phyloP scores from a whole-genome alignment of 2,797 vertebrate species.

The Phrynocephalus forsythii region DNA sequence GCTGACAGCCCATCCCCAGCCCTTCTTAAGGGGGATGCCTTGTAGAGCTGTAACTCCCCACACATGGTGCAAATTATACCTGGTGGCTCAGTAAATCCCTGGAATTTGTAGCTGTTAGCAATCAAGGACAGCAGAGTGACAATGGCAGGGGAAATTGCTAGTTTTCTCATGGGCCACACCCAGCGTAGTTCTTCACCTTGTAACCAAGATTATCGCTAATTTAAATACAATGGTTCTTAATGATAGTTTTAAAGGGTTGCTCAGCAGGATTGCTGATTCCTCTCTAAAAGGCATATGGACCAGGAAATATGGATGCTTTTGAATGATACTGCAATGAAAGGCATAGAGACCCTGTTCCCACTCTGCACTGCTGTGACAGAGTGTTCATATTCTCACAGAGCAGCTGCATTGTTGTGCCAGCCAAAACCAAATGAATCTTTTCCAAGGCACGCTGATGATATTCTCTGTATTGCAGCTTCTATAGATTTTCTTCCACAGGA shows the following conservation, averaged over 20 bases:
- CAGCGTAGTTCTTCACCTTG: constrained; percentile 68
- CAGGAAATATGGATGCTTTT: background rate
- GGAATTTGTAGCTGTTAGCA: constrained; percentile 68
- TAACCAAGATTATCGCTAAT: constrained; percentile 77
- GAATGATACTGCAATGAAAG: background rate
- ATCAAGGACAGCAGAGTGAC: constrained; percentile 68
- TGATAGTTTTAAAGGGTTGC: constrained; percentile 68
- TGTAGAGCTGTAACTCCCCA: constrained; percentile 63
- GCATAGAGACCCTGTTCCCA: background rate
- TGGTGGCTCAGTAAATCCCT: constrained; percentile 69
- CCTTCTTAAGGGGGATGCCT: constrained; percentile 52
- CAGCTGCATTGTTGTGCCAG: background rate
- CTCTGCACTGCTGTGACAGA: fast-evolving
- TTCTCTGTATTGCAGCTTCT: background rate
- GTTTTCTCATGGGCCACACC: constrained; percentile 73
- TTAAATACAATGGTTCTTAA: constrained; percentile 77
- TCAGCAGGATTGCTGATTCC: constrained; percentile 54
- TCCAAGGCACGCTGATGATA: background rate
- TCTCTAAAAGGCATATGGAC: constrained; percentile 41
- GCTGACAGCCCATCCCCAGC: constrained; percentile 60
- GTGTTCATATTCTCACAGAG: background rate
- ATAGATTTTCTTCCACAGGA: constrained; percentile 4
- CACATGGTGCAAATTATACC: constrained; percentile 76
- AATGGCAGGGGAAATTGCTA: constrained; percentile 75
- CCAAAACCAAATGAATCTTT: background rate